Base-by-base conservation (phyloP, 2,113 vertebrate species). In the Microtus pennsylvanicus region DNA sequence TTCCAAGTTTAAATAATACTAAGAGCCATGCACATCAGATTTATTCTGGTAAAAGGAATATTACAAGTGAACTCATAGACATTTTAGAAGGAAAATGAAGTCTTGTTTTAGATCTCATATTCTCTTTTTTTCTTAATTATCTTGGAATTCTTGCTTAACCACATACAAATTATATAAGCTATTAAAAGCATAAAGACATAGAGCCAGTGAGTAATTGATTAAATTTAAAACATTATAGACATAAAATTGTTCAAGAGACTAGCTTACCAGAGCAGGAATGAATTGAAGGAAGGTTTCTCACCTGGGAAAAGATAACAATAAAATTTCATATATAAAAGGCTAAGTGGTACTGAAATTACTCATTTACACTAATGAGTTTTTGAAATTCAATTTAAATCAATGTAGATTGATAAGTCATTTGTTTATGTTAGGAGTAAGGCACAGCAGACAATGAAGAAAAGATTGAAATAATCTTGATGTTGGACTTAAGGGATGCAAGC, bases 111-210 rank as follows among this genome's bases (percentile, higher is more conserved):
- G 55, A 24, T 61, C 89, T 38, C 5, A 76, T 85, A 4, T 88
- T 70, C 89, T 93, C 12, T 90, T 93, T 8, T 92, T 94, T 6
- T 45, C 90, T 81, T 52, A 67, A 50, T 97, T 81, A 74, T 86
- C 26, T 91, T 94, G 21, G 61, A 30, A 93, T 70, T n/a, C 5
- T 77, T 87, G 42, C 52, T 75, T 35, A 88, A 67, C 88, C 19
- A 87, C 47, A 70, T 47, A 87, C 78, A 80, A n/a, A 69, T 0
- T 0, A 10, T 87, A 55, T 24, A 70, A 96, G 70, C 65, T 95
- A 91, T 96, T 97, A 96, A 94, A 94, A 90, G 47, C 70, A 98
- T 80, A 58, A 95, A 95, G 58, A 93, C 65, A 65, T 67, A 89
- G 42, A 94, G 42, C 85, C 75, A 72, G 58, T 89, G 47, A 94